These are phyloP conservation scores for Leucophenga montana DNA, from an alignment of 2,888 invertebrate genomes.

Conservation along the genomic window DNA sequence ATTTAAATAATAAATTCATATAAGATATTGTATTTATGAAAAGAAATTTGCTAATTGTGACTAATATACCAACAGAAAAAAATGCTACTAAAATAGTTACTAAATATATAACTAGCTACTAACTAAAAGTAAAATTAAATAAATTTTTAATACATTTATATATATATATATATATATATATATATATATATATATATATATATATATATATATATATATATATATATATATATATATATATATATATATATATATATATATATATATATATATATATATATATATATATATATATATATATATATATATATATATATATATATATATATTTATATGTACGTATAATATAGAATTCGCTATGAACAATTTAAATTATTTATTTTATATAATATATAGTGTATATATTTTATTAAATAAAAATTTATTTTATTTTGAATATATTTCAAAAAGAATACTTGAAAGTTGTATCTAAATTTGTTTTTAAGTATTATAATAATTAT, in stretches of 20 bases:
- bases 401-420: conserved; percentile 12
- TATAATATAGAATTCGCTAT: conserved; percentile 46
- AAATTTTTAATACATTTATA: no score
- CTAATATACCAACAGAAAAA: conserved; percentile 53
- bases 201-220: no score
- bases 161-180: no score
- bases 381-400: not conserved
- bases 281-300: no score
- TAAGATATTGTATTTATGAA: conserved; percentile 30
- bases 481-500: conserved; percentile 47
- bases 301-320: no score
- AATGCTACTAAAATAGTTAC: not conserved
- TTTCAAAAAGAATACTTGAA: not conserved
- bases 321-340: no score
- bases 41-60: conserved; percentile 68
- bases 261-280: no score
- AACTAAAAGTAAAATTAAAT: no score
- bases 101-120: no score
- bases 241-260: no score
- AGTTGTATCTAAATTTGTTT: conserved; percentile 36
- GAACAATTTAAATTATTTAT: conserved; percentile 24
- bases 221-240: no score
- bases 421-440: not conserved
- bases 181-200: no score
- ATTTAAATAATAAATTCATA: conserved; percentile 32